Conservation (phyloP, 2,888 invertebrate species). For the Criorhina ranunculi region DNA sequence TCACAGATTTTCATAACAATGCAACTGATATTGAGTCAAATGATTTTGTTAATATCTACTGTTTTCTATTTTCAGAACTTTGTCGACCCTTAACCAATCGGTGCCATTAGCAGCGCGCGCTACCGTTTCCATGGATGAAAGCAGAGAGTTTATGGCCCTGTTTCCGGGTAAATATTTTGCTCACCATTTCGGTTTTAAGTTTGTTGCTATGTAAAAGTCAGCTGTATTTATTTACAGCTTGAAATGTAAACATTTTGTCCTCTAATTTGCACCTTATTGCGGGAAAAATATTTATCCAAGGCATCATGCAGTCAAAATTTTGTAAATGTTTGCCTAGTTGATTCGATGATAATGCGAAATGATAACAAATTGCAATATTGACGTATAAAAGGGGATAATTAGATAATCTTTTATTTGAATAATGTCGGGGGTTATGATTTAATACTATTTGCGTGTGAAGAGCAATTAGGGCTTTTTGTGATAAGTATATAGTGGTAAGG, state of each 20-base stretch:
- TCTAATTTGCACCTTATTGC: constrained; percentile 5
- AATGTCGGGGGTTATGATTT: background rate
- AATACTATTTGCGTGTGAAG: background rate
- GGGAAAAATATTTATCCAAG: constrained; percentile 21
- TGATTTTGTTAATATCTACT: background rate
- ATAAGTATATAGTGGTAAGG: too few species aligned
- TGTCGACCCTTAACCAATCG: constrained; percentile 83
- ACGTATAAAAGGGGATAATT: background rate
- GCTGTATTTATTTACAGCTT: background rate
- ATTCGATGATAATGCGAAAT: background rate
- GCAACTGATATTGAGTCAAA: constrained; percentile 3
- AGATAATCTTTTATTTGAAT: background rate
- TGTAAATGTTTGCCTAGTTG: background rate
- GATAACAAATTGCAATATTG: background rate
- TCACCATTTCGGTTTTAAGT: background rate
- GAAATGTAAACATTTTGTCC: constrained; percentile 2
- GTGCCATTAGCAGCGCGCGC: constrained; percentile 86
- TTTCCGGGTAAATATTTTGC: constrained; percentile 87
- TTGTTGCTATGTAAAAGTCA: constrained; percentile 2
- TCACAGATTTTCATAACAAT: constrained; percentile 24
- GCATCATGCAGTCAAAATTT: background rate
- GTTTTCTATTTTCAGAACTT: constrained; percentile 79
- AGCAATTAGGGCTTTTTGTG: too few species aligned
- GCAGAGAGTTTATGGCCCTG: constrained; percentile 93
- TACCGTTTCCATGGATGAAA: constrained; percentile 91